Evolutionary conservation across 1,140 invertebrate species (phyloP).

Genomic region (Macrobrachium nipponense): DNA sequence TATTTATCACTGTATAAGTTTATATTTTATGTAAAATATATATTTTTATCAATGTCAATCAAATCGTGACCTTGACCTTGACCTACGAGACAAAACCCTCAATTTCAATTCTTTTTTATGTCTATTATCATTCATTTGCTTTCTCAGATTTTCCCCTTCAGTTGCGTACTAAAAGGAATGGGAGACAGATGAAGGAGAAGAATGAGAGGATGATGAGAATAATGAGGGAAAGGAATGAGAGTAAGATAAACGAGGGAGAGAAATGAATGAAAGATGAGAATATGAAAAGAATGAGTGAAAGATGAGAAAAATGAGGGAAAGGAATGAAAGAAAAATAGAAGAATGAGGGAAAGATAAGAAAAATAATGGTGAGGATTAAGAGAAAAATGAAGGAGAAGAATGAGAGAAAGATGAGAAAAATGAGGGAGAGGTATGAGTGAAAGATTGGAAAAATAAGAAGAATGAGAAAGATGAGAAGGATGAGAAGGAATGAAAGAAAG

Average conservation of each 20-base stretch:
- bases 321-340: neutral
- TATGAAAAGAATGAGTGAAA: neutral
- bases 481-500: neutral
- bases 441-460: neutral
- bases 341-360: neutral
- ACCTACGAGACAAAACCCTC: too few relatives aligned
- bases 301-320: too few relatives aligned
- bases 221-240: neutral
- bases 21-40: neutral
- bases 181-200: neutral
- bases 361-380: neutral
- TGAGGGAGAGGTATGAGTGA: neutral
- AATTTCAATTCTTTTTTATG: too few relatives aligned
- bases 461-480: neutral
- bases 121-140: neutral
- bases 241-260: neutral
- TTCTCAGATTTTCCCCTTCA: neutral
- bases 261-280: neutral
- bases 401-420: neutral
- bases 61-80: too few relatives aligned
- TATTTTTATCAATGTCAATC: neutral
- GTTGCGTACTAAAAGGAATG: too few relatives aligned
- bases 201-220: neutral
- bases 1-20: neutral
- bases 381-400: neutral